Evolutionary conservation across 2,113 vertebrate genomes (phyloP), one percentile per base, ranked within the genome.

Genomic region (Madoqua kirkii): DNA sequence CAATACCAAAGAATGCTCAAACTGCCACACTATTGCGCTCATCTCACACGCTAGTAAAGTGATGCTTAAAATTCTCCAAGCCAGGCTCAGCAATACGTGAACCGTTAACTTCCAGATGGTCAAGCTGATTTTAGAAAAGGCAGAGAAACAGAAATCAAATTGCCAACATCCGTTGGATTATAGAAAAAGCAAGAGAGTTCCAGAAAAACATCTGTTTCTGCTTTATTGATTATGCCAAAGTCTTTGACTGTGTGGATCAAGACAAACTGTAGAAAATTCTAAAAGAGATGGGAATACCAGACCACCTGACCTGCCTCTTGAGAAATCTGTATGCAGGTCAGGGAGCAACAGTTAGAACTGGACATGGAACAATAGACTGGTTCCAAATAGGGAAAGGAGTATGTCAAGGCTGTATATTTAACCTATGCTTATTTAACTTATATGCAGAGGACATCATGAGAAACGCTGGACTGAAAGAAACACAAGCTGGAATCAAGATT

Each of bases 401-500:
- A 17, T 0, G 0, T 64, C 62, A 64, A 64, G 62, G 15, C 62
- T 64, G 3, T 64, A 64, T 64, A 17, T n/a, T 64, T 55, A 19
- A 55, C 17, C 54, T 55, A 54, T n/a, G 62, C 62, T 9, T 64
- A 17, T 64, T 64, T 64, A n/a, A 64, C 15, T 64, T 64, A 0
- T 33, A 4, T n/a, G 15, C 62, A 64, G 62, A n/a, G 62, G 33
- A n/a, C 7, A 64, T n/a, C 62, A 64, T n/a, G 62, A 64, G 62
- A 17, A 33, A 64, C 1, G 1, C 33, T n/a, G 62, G 33, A 0
- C 33, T n/a, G 62, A 15, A n/a, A 0, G 33, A 64, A 64, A 3
- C 62, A n/a, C 62, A n/a, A 19, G 7, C 62, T 64, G 33, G 33
- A 64, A 64, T 64, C 62, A 64, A 17, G 62, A 33, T 17, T 33